Base-by-base conservation (phyloP, 2,888 invertebrate species). In the Pardosa pseudoannulata region DNA sequence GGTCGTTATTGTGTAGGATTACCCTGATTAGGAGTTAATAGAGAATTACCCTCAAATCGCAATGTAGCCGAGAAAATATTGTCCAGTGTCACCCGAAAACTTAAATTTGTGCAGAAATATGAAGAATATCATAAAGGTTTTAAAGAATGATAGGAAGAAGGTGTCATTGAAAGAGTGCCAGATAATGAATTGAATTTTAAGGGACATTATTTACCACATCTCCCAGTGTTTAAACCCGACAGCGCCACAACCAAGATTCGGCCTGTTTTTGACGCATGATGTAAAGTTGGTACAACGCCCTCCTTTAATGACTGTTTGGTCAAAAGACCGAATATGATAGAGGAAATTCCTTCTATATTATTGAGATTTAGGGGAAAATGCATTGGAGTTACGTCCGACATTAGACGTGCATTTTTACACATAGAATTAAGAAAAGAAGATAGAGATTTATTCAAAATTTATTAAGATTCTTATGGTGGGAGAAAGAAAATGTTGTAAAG, bases 201-300 rank as follows among this genome's bases (percentile, higher is more conserved):
- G 39, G 72, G 72, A 3, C 50, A 72, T 23, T 72, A 72, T n/a
- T n/a, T 72, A 3, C 41, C 71, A 1, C 90, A 90, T 80, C 86
- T 89, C 19, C 88, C 87, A 0, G 89, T 90, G 6, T 28, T 89
- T 6, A 90, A 90, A 50, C 56, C 75, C 5, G 74, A 85, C 1
- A 87, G 87, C 62, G 1, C 41, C 2, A 89, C 89, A 0, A 90
- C 90, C n/a, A 80, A 81, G 39, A 75, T 89, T 2, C 70, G 89
- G 29, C 89, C 90, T 3, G 89, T 89, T 0, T 90, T 89, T 82
- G 89, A 89, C 28, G 32, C 64, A 3, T 74, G 27, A 16, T 64
- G 41, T 64, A 64, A 74, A 41, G 16, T 65, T 39, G 11, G 29
- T 13, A 67, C n/a, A 67, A 31, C 29, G 23, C 67, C 67, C 6